Evolutionary conservation across 2,888 invertebrate genomes (phyloP).

Genomic region (Mythimna loreyi): DNA sequence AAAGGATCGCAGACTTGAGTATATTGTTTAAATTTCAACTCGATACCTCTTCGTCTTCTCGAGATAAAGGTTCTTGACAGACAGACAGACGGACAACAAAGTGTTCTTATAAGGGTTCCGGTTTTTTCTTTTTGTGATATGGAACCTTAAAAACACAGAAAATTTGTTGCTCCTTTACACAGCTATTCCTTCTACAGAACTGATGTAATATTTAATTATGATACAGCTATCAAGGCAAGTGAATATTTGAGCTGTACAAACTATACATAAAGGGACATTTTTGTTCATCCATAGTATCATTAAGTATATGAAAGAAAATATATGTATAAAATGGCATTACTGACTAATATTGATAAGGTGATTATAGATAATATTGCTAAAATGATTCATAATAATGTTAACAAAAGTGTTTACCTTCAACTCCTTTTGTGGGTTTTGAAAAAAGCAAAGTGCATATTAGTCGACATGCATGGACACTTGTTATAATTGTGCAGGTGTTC

Average conservation of each 20-base stretch:
- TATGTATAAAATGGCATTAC: constrained; percentile 23
- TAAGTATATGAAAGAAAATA: constrained; percentile 3
- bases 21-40: no score
- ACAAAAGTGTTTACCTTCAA: constrained; percentile 84
- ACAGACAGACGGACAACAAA: no score
- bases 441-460: constrained; percentile 83
- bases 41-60: no score
- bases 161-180: neutral
- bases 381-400: constrained; percentile 51
- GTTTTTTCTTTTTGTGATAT: no score
- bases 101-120: no score
- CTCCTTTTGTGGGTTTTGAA: constrained; percentile 83
- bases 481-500: constrained; percentile 39
- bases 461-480: constrained; percentile 63
- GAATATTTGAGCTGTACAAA: constrained; percentile 8
- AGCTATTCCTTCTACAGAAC: constrained; percentile 2
- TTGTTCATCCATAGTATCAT: neutral
- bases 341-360: constrained; percentile 44
- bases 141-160: no score
- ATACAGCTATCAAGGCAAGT: constrained; percentile 18
- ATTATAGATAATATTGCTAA: constrained; percentile 50
- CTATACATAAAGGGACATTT: neutral
- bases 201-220: constrained; percentile 11
- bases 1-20: no score
- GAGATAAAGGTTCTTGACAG: no score